Percentiles rank a stretch among this genome's conserved stretches.
Conservation (phyloP, 2,888 invertebrate genomes). For the Calliopum simillimum region DNA sequence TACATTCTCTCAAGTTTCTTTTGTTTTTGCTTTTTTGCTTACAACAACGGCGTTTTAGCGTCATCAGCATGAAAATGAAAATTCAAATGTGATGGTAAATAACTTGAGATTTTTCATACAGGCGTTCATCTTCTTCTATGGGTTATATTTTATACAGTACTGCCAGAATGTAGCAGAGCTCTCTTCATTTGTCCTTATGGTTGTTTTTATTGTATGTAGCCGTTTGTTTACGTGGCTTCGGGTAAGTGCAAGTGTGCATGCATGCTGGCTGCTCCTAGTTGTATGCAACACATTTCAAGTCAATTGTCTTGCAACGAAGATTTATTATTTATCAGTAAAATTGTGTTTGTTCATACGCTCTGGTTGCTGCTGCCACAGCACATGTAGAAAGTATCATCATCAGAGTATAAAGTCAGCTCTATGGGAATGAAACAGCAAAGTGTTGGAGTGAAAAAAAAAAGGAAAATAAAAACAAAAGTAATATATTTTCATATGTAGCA, state of each 20-base stretch:
- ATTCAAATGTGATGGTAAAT: slow-evolving; percentile 21
- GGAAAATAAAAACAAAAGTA: no score
- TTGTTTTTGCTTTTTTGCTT: slow-evolving; percentile 12
- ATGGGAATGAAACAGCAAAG: no score
- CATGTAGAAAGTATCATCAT: no score
- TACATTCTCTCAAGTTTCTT: neutral
- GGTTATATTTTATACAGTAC: no score
- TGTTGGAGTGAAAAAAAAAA: no score
- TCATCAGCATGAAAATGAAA: slow-evolving; percentile 17
- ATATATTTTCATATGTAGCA: no score
- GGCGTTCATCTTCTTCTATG: neutral
- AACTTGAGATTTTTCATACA: slow-evolving; percentile 1
- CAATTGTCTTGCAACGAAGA: slow-evolving; percentile 27
- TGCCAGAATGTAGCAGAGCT: no score
- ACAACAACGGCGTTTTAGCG: slow-evolving; percentile 13
- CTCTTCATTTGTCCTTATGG: no score
- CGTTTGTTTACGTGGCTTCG: neutral
- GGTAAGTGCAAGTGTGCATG: neutral
- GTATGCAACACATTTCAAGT: slow-evolving; percentile 23
- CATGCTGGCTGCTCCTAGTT: slow-evolving; percentile 3
- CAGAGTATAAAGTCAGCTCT: no score
- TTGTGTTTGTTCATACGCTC: no score
- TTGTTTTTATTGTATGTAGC: no score
- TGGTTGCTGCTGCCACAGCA: no score
- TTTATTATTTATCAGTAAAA: slow-evolving; percentile 22